Evolutionary conservation across 2,797 vertebrate species (phyloP).

Genomic region (Hozukius guyotensis): DNA sequence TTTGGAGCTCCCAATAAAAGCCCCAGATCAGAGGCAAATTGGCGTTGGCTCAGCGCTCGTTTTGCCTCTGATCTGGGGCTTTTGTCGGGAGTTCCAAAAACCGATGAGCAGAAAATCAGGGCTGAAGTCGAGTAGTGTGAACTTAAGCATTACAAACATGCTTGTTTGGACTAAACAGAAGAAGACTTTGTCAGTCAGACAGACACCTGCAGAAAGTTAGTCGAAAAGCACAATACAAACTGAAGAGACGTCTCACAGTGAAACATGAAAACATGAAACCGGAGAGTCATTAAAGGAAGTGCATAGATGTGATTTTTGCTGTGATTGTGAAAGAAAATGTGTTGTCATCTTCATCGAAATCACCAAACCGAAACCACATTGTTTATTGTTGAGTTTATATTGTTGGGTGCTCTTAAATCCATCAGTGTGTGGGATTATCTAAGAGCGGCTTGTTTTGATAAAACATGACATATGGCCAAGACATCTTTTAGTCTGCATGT

Average conservation of each 20-base stretch:
- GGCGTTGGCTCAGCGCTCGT: no score
- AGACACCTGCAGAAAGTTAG: no score
- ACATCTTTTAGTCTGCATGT: constrained; percentile 62
- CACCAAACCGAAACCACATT: neutral
- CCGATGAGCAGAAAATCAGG: no score
- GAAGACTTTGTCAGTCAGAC: neutral
- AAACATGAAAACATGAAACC: neutral
- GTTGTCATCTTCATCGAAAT: constrained; percentile 30
- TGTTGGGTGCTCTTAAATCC: constrained; percentile 57
- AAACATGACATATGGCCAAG: constrained; percentile 66
- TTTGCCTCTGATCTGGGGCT: neutral
- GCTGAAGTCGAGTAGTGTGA: neutral
- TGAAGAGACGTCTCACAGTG: neutral
- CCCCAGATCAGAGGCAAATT: no score
- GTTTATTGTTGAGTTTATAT: constrained; percentile 17
- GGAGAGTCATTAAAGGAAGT: constrained; percentile 2
- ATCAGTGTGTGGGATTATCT: constrained; percentile 63
- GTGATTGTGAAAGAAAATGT: constrained; percentile 24
- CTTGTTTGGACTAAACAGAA: neutral
- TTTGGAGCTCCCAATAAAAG: no score
- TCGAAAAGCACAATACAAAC: neutral
- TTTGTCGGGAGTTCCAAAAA: neutral
- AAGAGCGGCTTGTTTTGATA: constrained; percentile 65
- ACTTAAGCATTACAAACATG: neutral
- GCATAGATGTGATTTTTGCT: neutral